A percentile compares a stretch with the other conserved stretches of the same genome.
phyloP scores from a whole-genome alignment of 2,797 vertebrate genomes.

The Myotis daubentonii region DNA sequence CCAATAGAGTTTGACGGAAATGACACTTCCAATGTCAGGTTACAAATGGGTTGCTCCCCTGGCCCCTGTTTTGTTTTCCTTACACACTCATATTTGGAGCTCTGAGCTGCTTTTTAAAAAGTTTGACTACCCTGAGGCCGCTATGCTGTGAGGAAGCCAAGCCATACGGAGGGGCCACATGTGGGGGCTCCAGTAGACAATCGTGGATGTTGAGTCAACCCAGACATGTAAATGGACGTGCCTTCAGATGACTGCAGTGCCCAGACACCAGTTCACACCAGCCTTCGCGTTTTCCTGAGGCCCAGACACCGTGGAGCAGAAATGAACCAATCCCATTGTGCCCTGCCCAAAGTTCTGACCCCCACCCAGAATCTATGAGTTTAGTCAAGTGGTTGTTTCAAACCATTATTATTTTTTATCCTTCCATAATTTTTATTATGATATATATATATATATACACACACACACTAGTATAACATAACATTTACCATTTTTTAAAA shows the following conservation, averaged over 20 bases:
- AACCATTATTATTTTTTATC: background rate
- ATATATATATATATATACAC: background rate
- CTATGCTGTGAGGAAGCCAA: background rate
- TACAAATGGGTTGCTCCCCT: background rate
- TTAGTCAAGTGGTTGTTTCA: background rate
- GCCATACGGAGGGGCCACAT: background rate
- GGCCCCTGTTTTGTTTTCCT: accelerated
- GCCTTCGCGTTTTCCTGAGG: background rate
- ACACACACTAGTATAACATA: background rate
- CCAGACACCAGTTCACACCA: background rate
- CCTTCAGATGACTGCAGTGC: background rate
- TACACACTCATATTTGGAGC: background rate
- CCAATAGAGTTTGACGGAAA: background rate
- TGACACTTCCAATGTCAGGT: background rate
- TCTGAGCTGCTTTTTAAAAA: background rate
- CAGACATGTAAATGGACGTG: background rate
- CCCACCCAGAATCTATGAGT: background rate
- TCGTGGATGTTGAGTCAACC: background rate
- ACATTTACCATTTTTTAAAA: background rate
- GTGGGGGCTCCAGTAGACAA: background rate
- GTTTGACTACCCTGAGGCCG: background rate
- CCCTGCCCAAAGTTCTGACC: background rate
- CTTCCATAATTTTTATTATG: background rate
- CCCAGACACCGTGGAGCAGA: background rate
- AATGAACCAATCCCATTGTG: background rate